Base-by-base conservation (phyloP, 2,113 vertebrate species). In the Oenanthe melanoleuca region DNA sequence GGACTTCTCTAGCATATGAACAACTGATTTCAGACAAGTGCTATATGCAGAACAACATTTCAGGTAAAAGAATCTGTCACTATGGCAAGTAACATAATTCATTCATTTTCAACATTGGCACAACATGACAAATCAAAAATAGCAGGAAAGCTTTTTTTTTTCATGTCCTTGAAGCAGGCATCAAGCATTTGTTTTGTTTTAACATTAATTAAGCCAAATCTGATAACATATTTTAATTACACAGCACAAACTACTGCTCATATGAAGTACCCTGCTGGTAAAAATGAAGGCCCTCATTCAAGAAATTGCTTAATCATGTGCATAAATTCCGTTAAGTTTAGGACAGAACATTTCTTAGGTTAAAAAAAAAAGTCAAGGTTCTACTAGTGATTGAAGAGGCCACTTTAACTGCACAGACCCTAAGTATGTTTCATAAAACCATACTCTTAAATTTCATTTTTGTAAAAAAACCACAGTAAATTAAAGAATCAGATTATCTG, bases 141-240 rank as follows among this genome's bases (percentile, higher is more conserved):
- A 93, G 56, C 55, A 74, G 34, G 33, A 86, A 95, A 57, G 67
- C 33, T 24, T 38, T 89, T 71, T 50, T 79, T 95, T 75, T 60
- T 38, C 25, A 52, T 42, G 81, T 50, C 86, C 87, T 88, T 94
- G 93, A 94, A 94, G 77, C 53, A 93, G 31, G 79, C 84, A 92
- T 89, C 59, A 91, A 86, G 78, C 56, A 92, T 92, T 94, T 95
- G 80, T 60, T 78, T 83, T 92, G 56, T 80, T 97, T 96, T 96
- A 91, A 89, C 50, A 93, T 88, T 93, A 95, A 96, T 97, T 96
- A 93, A 88, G 67, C 80, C 88, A 92, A 93, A 96, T 96, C 74
- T 88, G 93, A 92, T 94, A 96, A 83, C 8, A 0, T 83, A 53
- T 91, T 92, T 96, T 96, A 95, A 95, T 97, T 93, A 88, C 59